Conservation (phyloP, 2,888 invertebrate species). For the Xestia c-nigrum region DNA sequence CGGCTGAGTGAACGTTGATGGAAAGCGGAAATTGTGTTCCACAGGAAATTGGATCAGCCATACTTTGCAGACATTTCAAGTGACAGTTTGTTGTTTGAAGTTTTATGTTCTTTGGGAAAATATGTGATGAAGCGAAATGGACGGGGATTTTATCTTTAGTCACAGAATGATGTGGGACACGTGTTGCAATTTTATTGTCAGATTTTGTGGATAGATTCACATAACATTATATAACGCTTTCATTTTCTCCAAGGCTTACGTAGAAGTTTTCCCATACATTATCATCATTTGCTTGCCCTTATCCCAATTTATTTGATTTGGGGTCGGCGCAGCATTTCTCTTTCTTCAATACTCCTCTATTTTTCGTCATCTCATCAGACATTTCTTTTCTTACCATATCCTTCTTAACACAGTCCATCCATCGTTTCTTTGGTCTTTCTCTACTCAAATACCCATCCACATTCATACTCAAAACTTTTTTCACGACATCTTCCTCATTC, state of each 20-base stretch:
- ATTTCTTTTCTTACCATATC: too few species aligned
- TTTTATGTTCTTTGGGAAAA: neutral
- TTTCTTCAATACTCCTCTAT: too few species aligned
- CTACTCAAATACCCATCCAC: too few species aligned
- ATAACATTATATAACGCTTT: neutral
- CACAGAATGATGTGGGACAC: neutral
- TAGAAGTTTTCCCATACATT: neutral
- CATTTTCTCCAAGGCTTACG: neutral
- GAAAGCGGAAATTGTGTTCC: conserved; percentile 52
- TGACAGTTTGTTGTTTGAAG: conserved; percentile 32
- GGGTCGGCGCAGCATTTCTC: too few species aligned
- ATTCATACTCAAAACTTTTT: too few species aligned
- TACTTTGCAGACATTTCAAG: conserved; percentile 30
- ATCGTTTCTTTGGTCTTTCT: too few species aligned
- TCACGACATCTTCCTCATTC: too few species aligned
- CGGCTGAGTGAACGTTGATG: conserved; percentile 37
- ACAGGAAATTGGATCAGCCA: conserved; percentile 37
- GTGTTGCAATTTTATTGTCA: neutral
- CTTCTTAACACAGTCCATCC: too few species aligned
- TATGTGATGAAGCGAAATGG: neutral
- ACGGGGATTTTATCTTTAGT: neutral
- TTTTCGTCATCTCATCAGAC: too few species aligned
- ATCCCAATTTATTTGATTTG: too few species aligned
- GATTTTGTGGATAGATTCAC: neutral
- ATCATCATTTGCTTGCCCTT: too few species aligned